phyloP scores from a whole-genome alignment of 2,797 vertebrate genomes.

The Chrysolophus pictus region DNA sequence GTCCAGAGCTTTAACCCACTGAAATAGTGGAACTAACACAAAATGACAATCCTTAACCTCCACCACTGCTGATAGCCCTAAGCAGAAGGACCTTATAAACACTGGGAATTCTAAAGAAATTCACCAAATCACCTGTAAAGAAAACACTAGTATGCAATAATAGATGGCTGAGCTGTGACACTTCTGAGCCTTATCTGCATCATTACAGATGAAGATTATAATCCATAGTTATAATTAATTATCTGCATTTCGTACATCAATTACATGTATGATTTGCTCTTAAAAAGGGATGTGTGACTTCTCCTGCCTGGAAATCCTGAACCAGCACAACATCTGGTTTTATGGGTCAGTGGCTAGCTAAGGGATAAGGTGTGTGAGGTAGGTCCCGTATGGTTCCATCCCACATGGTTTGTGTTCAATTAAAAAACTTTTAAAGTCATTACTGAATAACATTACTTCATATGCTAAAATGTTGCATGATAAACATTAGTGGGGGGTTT shows the following conservation, averaged over 20 bases:
- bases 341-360: background rate
- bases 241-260: too few species aligned
- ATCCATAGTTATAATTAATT: background rate
- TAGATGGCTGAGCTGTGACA: background rate
- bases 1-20: background rate
- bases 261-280: background rate
- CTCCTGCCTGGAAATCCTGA: background rate
- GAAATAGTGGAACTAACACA: background rate
- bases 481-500: background rate
- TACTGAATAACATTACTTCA: background rate
- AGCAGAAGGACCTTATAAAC: background rate
- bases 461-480: background rate
- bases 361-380: accelerated
- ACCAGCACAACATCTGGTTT: background rate
- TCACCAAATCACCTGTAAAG: background rate
- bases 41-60: background rate
- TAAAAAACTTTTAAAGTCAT: background rate
- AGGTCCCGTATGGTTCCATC: background rate
- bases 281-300: background rate
- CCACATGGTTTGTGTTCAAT: background rate
- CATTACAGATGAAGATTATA: background rate
- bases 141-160: background rate
- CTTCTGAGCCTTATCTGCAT: background rate
- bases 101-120: background rate
- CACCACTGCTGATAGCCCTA: background rate